Conservation (phyloP, 2,797 vertebrate genomes). For the Perodicticus potto region DNA sequence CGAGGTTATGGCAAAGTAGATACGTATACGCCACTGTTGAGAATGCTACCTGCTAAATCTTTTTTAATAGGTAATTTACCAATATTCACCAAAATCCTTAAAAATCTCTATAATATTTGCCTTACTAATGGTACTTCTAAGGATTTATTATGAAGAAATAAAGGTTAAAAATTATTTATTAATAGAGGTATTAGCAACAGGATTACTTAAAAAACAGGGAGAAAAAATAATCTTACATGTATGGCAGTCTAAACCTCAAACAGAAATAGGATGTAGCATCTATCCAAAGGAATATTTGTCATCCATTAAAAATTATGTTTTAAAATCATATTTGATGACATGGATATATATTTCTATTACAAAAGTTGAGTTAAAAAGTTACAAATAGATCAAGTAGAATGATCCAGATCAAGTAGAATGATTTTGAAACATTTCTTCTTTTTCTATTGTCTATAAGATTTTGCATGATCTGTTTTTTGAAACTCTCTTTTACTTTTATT, state of each 20-base stretch:
- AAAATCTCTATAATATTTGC: neutral
- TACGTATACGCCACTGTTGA: neutral
- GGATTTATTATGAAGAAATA: neutral
- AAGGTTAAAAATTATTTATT: neutral
- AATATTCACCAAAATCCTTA: neutral
- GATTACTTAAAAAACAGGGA: slow-evolving; percentile 26
- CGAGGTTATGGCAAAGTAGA: neutral
- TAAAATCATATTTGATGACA: slow-evolving; percentile 18
- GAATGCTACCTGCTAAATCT: neutral
- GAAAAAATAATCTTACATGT: neutral
- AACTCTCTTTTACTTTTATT: no score
- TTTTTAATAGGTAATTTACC: neutral
- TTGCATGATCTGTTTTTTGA: no score
- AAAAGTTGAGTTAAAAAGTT: neutral
- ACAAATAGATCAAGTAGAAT: no score
- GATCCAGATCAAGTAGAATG: no score
- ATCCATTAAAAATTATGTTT: neutral
- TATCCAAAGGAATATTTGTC: neutral
- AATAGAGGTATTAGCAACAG: neutral
- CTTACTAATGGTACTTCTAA: neutral
- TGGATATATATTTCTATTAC: neutral
- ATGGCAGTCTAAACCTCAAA: neutral
- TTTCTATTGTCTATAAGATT: no score
- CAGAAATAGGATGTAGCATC: neutral
- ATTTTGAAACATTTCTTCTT: no score